Percentiles rank a stretch among this genome's conserved stretches.
These are phyloP conservation scores for Tetraneura akinire DNA, from an alignment of 1,140 invertebrate species.

Conservation along the genomic window DNA sequence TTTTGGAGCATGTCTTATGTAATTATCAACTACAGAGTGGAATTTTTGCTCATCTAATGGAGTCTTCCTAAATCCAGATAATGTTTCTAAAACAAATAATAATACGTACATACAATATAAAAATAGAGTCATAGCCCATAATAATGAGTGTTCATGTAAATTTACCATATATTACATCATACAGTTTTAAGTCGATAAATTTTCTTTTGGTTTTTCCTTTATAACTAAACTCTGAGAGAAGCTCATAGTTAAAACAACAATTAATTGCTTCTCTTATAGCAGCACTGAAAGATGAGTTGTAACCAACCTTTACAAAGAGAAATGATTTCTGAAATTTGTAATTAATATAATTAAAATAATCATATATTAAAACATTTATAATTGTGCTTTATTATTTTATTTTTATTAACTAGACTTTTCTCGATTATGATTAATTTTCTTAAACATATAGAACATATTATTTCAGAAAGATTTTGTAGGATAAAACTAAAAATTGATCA, in stretches of 20 bases:
- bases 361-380: too few relatives aligned
- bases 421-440: too few relatives aligned
- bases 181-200: not conserved
- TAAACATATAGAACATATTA: too few relatives aligned
- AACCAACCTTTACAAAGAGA: conserved; percentile 15
- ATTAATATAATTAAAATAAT: too few relatives aligned
- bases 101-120: too few relatives aligned
- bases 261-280: not conserved
- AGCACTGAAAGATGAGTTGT: not conserved
- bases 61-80: not conserved
- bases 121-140: too few relatives aligned
- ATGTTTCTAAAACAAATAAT: not conserved
- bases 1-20: not conserved
- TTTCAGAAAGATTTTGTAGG: too few relatives aligned
- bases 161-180: not conserved
- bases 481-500: too few relatives aligned
- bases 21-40: not conserved
- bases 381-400: too few relatives aligned
- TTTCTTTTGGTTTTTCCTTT: not conserved
- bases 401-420: too few relatives aligned
- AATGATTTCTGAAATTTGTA: not conserved
- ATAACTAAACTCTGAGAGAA: not conserved
- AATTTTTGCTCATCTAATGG: not conserved
- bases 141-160: too few relatives aligned
- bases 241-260: not conserved